phyloP scores from a whole-genome alignment of 2,888 invertebrate genomes.

The Acrobeloides nanus region DNA sequence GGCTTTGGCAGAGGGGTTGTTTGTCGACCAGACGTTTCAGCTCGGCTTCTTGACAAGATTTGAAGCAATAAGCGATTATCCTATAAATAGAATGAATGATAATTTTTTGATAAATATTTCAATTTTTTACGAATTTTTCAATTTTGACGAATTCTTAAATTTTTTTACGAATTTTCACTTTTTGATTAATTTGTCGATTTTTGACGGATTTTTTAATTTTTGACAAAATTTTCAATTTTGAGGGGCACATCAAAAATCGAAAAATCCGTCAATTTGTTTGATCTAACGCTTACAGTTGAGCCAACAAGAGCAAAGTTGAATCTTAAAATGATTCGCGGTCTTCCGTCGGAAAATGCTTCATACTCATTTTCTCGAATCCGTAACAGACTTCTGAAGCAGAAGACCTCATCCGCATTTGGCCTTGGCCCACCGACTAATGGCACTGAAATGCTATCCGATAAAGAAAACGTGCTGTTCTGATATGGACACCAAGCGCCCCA shows the following conservation, averaged over 20 bases:
- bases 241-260: too few species aligned
- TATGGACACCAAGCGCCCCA: constrained; percentile 58
- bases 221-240: constrained; percentile 3
- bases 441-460: constrained; percentile 37
- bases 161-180: too few species aligned
- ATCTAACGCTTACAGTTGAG: constrained; percentile 9
- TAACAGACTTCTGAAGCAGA: constrained; percentile 54
- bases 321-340: constrained; percentile 9
- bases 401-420: constrained; percentile 53
- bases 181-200: too few species aligned
- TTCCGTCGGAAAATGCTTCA: constrained; percentile 8
- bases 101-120: too few species aligned
- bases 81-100: constrained; percentile 8
- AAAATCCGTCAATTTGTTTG: not conserved
- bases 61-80: constrained; percentile 11
- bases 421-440: constrained; percentile 55
- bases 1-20: too few species aligned
- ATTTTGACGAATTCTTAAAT: too few species aligned
- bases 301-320: constrained; percentile 18
- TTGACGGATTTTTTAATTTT: too few species aligned
- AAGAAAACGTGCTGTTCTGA: constrained; percentile 35
- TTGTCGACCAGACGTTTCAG: too few species aligned
- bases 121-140: too few species aligned
- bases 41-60: constrained; percentile 8
- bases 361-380: constrained; percentile 16